Percentiles rank a stretch among this genome's conserved stretches.
Conservation (phyloP, 2,888 invertebrate species). For the Gryllus longicercus region DNA sequence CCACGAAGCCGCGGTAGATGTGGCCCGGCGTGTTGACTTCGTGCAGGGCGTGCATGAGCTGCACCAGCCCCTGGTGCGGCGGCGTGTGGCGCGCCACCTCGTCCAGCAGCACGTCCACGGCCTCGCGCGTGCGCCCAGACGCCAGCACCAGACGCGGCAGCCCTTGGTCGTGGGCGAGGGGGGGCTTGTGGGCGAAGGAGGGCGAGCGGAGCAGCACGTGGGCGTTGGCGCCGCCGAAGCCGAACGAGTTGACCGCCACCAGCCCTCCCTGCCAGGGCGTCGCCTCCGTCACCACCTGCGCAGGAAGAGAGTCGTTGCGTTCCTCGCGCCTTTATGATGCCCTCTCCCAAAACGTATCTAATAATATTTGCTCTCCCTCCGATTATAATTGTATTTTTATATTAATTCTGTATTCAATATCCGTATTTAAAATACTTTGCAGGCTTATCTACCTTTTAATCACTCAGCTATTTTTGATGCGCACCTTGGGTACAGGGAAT, state of each 20-base stretch:
- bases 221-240: constrained; percentile 97
- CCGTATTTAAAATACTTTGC: no score
- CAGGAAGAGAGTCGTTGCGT: no score
- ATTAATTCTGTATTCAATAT: no score
- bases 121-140: constrained; percentile 80
- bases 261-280: constrained; percentile 42
- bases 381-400: no score
- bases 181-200: constrained; percentile 34
- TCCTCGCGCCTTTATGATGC: no score
- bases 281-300: no score
- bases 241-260: constrained; percentile 92
- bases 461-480: no score
- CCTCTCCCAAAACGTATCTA: no score
- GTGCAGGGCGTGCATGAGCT: constrained; percentile 48
- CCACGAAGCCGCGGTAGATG: constrained; percentile 42
- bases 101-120: constrained; percentile 64
- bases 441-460: no score
- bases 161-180: no score
- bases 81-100: constrained; percentile 43
- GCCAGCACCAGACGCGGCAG: constrained; percentile 47
- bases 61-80: constrained; percentile 48
- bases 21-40: constrained; percentile 46
- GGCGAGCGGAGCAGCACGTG: constrained; percentile 70
- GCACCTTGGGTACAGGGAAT: no score
- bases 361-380: no score